These are phyloP conservation scores for Rhynchonycteris naso DNA, from an alignment of 2,797 vertebrate genomes.

Conservation along the genomic window DNA sequence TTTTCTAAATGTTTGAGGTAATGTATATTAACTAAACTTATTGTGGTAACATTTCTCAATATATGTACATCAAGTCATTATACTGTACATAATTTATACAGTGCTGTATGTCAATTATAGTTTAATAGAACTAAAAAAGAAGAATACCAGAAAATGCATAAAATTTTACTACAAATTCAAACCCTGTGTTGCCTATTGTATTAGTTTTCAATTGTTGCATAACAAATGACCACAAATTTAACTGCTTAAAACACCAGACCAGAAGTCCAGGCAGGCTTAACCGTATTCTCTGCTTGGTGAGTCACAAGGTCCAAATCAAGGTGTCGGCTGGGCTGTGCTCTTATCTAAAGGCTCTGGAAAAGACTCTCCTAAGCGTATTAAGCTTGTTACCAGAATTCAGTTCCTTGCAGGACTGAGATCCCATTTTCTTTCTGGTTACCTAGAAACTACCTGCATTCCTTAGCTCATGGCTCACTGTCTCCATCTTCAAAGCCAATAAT, in stretches of 20 bases:
- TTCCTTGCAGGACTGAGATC: not conserved
- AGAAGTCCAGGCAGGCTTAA: not conserved
- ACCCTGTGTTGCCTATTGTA: not conserved
- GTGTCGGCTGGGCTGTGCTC: not conserved
- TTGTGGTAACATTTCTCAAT: not conserved
- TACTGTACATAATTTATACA: not conserved
- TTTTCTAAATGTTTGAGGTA: not conserved
- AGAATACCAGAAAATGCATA: not conserved
- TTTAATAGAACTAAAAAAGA: not conserved
- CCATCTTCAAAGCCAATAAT: constrained; percentile 4
- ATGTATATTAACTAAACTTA: not conserved
- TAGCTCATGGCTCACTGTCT: not conserved
- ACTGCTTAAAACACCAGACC: not conserved
- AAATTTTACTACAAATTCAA: not conserved
- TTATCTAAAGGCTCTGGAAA: not conserved
- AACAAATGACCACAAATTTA: not conserved
- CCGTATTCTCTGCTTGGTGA: not conserved
- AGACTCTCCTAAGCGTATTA: not conserved
- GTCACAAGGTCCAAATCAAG: not conserved
- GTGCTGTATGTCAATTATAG: not conserved
- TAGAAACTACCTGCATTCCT: not conserved
- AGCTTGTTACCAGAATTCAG: not conserved
- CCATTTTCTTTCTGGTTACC: not conserved
- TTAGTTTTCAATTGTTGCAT: not conserved
- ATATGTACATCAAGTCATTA: not conserved